phyloP scores from a whole-genome alignment of 2,113 vertebrate genomes.

The Lichenostomus cassidix region DNA sequence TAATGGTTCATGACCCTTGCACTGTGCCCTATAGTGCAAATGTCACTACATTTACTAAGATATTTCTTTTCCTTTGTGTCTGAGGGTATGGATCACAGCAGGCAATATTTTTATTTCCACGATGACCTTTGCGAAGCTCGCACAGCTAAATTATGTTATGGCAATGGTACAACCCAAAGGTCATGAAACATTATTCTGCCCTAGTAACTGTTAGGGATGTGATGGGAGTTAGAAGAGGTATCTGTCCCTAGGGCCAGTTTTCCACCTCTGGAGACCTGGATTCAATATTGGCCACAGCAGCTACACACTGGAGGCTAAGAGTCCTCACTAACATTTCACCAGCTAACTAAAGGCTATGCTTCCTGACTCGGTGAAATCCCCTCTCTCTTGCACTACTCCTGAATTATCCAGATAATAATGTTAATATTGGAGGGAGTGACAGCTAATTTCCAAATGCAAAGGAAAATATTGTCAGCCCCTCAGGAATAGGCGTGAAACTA shows the following conservation, averaged over 20 bases:
- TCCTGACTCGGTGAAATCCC: not conserved
- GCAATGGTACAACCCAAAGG: conserved; percentile 56
- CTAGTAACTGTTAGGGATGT: conserved; percentile 57
- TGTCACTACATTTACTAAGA: conserved; percentile 51
- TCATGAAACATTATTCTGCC: conserved; percentile 69
- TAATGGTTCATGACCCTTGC: conserved; percentile 52
- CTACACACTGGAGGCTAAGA: not conserved
- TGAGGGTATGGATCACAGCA: conserved; percentile 36
- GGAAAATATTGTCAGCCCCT: not conserved
- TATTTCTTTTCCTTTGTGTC: conserved; percentile 31
- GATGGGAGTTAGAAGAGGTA: conserved; percentile 13
- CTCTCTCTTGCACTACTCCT: not conserved
- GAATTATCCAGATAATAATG: not conserved
- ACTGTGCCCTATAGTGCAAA: conserved; percentile 62
- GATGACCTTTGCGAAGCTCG: conserved; percentile 51
- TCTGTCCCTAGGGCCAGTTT: conserved; percentile 13
- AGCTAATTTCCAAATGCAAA: not conserved
- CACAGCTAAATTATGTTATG: not conserved
- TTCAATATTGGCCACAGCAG: not conserved
- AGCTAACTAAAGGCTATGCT: not conserved
- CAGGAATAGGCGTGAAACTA: not conserved
- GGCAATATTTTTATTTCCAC: conserved; percentile 41
- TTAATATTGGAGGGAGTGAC: not conserved
- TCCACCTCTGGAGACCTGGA: conserved; percentile 10
- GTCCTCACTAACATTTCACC: not conserved